These are phyloP conservation scores for Drosophila obscura DNA, from an alignment of 1,140 invertebrate genomes.

Conservation along the genomic window DNA sequence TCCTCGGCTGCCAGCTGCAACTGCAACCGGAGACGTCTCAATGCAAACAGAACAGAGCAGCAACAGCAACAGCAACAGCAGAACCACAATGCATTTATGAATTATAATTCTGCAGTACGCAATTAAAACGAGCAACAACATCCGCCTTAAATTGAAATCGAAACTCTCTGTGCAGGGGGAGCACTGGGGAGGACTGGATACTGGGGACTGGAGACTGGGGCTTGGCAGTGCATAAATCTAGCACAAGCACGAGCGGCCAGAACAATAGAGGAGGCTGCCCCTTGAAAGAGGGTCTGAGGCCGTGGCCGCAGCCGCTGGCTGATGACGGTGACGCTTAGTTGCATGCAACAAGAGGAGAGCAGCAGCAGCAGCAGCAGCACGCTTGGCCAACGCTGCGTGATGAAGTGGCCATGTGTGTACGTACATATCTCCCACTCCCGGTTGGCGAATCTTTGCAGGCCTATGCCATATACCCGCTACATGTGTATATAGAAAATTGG, in stretches of 20 bases:
- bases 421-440: constrained; percentile 42
- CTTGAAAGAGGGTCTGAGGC: no score
- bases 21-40: constrained; percentile 50
- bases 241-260: constrained; percentile 76
- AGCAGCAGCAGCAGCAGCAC: constrained; percentile 51
- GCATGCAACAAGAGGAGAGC: constrained; percentile 46
- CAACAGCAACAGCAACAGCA: no score
- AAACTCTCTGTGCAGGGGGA: constrained; percentile 47
- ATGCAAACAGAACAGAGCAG: not conserved
- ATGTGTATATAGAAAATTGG: constrained; percentile 61
- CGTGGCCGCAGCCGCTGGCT: constrained; percentile 33
- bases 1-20: not conserved
- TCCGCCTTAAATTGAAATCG: constrained; percentile 77
- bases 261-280: constrained; percentile 54
- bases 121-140: constrained; percentile 63
- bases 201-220: constrained; percentile 1
- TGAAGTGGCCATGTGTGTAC: constrained; percentile 71
- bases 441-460: constrained; percentile 44
- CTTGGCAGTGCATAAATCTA: constrained; percentile 66
- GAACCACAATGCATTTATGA: constrained; percentile 49
- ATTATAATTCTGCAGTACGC: constrained; percentile 52
- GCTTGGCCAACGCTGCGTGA: constrained; percentile 79
- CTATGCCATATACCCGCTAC: constrained; percentile 36
- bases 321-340: constrained; percentile 48
- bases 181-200: not conserved